Evolutionary conservation across 30 jellyfish, hydroid and myxozoan species (phyloP).

Genomic region (Pelagia noctiluca): DNA sequence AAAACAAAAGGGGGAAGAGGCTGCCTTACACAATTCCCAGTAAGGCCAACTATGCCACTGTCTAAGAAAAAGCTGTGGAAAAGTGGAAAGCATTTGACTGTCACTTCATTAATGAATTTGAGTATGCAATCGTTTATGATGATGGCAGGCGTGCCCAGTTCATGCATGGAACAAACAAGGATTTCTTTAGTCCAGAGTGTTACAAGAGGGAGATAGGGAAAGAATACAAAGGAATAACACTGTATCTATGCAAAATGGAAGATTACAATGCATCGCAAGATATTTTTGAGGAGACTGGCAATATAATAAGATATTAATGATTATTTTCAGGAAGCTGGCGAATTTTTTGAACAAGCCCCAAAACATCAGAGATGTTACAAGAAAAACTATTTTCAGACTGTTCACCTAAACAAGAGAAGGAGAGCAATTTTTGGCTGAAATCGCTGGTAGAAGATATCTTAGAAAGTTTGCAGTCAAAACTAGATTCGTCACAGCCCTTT

Average conservation of each 20-base stretch:
- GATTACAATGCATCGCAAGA: background rate
- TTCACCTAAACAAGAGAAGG: conserved; percentile 1
- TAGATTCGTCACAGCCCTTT: background rate
- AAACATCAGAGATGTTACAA: background rate
- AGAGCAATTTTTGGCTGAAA: background rate
- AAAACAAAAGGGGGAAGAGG: background rate
- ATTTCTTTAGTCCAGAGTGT: conserved; percentile 1
- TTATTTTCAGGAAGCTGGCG: background rate
- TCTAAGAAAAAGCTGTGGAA: background rate
- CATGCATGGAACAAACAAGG: conserved; percentile 9
- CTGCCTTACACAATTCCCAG: conserved; percentile 1
- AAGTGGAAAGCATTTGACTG: conserved; percentile 5
- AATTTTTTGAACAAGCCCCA: conserved; percentile 1
- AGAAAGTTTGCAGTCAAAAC: background rate
- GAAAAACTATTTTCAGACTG: background rate
- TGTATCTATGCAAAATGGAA: conserved; percentile 5
- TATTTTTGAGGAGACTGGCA: background rate
- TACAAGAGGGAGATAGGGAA: conserved; percentile 9
- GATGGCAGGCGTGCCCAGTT: conserved; percentile 8
- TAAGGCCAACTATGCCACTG: background rate
- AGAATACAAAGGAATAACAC: conserved; percentile 8
- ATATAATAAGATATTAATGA: background rate
- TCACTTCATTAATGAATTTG: background rate
- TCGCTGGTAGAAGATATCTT: background rate
- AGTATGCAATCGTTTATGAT: too few relatives aligned